Evolutionary conservation across 2,888 invertebrate genomes (phyloP).

Genomic region (Iselma pallidipennis): DNA sequence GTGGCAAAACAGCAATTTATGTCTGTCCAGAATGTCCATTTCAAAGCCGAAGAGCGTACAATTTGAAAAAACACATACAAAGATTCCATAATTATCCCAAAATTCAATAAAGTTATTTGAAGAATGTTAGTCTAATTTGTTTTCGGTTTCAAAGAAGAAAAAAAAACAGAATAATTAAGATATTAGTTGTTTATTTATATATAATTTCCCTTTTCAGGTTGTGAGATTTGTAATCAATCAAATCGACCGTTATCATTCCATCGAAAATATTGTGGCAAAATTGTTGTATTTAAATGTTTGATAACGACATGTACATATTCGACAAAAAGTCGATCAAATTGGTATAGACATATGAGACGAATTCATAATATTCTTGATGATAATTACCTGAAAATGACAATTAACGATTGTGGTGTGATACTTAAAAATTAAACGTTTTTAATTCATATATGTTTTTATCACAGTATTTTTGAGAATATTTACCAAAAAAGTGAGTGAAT

Average conservation of each 20-base stretch:
- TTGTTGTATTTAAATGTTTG: slow-evolving; percentile 18
- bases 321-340: slow-evolving; percentile 24
- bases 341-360: slow-evolving; percentile 27
- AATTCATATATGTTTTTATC: not conserved
- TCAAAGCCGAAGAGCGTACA: slow-evolving; percentile 42
- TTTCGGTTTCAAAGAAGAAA: too few relatives aligned
- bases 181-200: too few relatives aligned
- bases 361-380: slow-evolving; percentile 13
- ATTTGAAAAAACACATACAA: slow-evolving; percentile 17
- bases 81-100: not conserved
- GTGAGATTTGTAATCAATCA: not conserved
- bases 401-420: slow-evolving; percentile 12
- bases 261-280: not conserved
- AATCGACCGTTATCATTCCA: not conserved
- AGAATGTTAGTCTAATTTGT: too few relatives aligned
- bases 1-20: slow-evolving; percentile 57
- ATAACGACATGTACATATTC: slow-evolving; percentile 16
- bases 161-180: too few relatives aligned
- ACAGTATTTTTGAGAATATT: not conserved
- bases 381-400: slow-evolving; percentile 11
- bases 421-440: not conserved
- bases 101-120: too few relatives aligned
- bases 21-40: slow-evolving; percentile 57
- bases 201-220: slow-evolving; percentile 1
- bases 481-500: not conserved